Base-by-base conservation (phyloP, 23 tunicate genomes). In the Corella eumyota region DNA sequence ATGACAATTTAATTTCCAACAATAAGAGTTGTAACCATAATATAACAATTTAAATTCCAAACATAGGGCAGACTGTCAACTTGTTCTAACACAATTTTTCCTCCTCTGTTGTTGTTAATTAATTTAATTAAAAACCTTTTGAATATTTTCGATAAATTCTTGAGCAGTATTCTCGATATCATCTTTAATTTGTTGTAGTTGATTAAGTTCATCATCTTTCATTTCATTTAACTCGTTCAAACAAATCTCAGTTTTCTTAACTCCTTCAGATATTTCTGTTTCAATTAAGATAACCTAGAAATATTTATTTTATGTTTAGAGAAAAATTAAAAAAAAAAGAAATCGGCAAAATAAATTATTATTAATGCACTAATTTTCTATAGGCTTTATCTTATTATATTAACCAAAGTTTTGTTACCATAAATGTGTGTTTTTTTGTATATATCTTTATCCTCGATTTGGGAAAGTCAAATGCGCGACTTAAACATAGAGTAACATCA, bases 241-340 rank as follows among this genome's bases (percentile, higher is more conserved):
- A 13, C 58, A 22, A 25, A 34, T 56, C 38, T 59, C 58, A 0
- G 77, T 58, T 2, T 31, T 11, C n/a, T 66, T 34, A 6, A 64
- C 24, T 21, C 25, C 63, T 17, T 27, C 0, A 49, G 65, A 74
- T 37, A 81, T 58, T 37, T 81, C 76, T 0, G 33, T 37, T 58
- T 79, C 61, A 36, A 71, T 71, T 24, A 54, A 30, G 37, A 50
- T 37, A 13, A 77, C 61, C 83, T 67, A 19, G 54, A 2, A 46
- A 23, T n/a, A 2, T 13, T 25, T 65, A n/a, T n/a, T n/a, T 0
- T 31, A 28, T 60, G 15, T 11, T 17, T 60, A 60, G n/a, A 13
- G 17, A 28, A 0, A 26, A 28, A 60, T 19, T n/a, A 26, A 15
- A 55, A 11, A 44, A 44, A 15, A 11, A 15, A 44, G 48, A 11